Evolutionary conservation across 2,797 vertebrate species (phyloP).

Genomic region (Macropodus opercularis): DNA sequence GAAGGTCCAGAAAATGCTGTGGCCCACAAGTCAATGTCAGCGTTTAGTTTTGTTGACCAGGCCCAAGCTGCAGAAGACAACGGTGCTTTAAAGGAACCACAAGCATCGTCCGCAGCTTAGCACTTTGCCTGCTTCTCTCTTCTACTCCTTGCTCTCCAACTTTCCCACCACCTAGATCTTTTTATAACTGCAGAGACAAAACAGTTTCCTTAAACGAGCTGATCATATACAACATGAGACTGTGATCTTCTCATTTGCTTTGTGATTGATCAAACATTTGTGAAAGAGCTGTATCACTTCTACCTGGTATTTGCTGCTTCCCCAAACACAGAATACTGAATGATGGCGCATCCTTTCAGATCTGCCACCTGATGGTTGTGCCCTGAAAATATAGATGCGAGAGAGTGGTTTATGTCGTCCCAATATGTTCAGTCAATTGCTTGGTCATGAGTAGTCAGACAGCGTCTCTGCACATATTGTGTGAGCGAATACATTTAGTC

Average conservation of each 20-base stretch:
- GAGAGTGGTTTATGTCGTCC: no score
- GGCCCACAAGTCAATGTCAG: no score
- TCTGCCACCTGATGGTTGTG: neutral
- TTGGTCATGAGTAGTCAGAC: no score
- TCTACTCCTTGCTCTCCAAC: neutral
- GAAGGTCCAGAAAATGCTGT: no score
- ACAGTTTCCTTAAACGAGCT: neutral
- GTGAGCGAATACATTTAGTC: no score
- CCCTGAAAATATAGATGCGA: no score
- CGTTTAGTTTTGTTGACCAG: no score
- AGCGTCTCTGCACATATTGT: no score
- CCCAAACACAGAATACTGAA: neutral
- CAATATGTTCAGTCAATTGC: no score
- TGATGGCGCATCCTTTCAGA: neutral
- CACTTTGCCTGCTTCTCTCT: neutral
- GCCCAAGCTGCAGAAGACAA: no score
- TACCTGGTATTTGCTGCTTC: constrained; percentile 6
- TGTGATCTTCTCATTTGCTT: neutral
- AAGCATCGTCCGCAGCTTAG: no score
- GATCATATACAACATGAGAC: neutral
- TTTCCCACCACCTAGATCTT: neutral
- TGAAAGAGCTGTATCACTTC: neutral
- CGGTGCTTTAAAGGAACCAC: no score
- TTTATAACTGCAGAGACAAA: neutral
- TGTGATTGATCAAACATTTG: neutral